Conservation (phyloP, 2,113 vertebrate genomes). For the Mormoops blainvillei region DNA sequence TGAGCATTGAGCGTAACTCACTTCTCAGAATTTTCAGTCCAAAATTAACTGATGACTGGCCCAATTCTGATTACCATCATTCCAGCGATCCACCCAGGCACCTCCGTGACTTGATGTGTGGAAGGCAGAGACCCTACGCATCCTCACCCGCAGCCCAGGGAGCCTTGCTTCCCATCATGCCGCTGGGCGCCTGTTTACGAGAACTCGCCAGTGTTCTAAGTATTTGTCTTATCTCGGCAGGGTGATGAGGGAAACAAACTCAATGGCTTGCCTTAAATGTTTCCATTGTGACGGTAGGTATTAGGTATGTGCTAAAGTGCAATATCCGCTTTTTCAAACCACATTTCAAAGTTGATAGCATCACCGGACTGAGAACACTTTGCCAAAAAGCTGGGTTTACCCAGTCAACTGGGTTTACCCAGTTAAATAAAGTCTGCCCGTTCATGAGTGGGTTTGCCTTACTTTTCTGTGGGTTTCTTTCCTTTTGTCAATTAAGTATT, state of each 20-base stretch:
- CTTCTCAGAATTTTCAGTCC: conserved; percentile 81
- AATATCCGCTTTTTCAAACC: conserved; percentile 67
- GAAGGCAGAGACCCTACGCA: conserved; percentile 68
- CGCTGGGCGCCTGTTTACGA: conserved; percentile 43
- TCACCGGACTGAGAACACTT: neutral
- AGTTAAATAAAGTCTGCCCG: neutral
- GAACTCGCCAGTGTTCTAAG: conserved; percentile 63
- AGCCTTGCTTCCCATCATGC: conserved; percentile 71
- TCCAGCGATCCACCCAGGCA: conserved; percentile 47
- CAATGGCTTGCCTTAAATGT: conserved; percentile 36
- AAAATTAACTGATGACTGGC: conserved; percentile 75
- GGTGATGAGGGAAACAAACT: neutral
- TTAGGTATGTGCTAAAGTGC: conserved; percentile 53
- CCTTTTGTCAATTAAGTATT: conserved; percentile 7
- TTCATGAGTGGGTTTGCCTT: neutral
- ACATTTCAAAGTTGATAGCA: conserved; percentile 50
- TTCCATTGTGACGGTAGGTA: conserved; percentile 42
- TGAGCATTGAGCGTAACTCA: conserved; percentile 53
- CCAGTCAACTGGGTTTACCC: conserved; percentile 27
- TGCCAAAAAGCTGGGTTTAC: neutral
- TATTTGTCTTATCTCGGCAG: neutral
- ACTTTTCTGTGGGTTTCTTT: conserved; percentile 43
- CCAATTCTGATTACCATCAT: conserved; percentile 64
- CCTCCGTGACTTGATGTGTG: neutral
- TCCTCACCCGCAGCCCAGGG: neutral